These are phyloP conservation scores for Nasonovia ribisnigri DNA, from an alignment of 2,888 invertebrate species.

Conservation along the genomic window DNA sequence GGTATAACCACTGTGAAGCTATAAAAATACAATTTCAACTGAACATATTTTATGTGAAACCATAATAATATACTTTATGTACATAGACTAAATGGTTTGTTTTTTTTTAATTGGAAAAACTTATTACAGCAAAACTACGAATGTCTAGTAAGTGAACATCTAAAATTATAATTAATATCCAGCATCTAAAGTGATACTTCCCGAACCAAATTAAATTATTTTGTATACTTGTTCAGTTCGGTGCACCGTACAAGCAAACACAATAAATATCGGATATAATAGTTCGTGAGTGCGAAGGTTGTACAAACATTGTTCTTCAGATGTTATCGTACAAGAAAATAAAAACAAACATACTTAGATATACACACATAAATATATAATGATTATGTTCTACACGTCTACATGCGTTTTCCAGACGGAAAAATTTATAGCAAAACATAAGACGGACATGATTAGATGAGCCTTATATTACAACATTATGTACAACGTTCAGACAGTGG, in stretches of 20 bases:
- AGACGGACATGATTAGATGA: not conserved
- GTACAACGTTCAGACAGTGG: not conserved
- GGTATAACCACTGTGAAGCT: not conserved
- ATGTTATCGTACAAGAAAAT: not conserved
- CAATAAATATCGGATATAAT: not conserved
- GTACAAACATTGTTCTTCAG: not conserved
- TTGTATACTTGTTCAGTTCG: not conserved
- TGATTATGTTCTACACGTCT: not conserved
- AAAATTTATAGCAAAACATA: not conserved
- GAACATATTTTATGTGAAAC: constrained; percentile 1
- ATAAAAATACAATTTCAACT: not conserved
- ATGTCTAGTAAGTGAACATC: not conserved
- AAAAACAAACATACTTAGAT: not conserved
- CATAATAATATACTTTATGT: not conserved
- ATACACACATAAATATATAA: not conserved
- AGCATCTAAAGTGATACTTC: not conserved
- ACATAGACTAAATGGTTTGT: not conserved
- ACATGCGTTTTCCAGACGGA: not conserved
- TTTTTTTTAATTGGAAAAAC: not conserved
- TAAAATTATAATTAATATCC: not conserved
- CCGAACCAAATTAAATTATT: not conserved
- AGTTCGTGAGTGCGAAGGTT: not conserved
- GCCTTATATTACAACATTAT: not conserved
- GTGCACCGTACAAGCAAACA: not conserved
- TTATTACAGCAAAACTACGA: not conserved